phyloP scores from a whole-genome alignment of 2,888 invertebrate species.

The Pedicia rivosa region DNA sequence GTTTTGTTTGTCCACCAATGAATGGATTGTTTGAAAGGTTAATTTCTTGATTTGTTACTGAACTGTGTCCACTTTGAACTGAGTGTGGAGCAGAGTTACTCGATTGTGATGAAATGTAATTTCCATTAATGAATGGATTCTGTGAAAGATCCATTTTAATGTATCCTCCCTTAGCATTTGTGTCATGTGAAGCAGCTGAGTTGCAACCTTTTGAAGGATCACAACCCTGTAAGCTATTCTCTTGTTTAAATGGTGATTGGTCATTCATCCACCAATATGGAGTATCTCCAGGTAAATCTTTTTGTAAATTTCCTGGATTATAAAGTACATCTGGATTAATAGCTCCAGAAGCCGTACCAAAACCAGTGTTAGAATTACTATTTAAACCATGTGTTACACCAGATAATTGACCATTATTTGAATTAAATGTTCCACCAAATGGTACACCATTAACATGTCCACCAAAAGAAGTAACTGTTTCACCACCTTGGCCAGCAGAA shows the following conservation, averaged over 20 bases:
- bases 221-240: background rate
- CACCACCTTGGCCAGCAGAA: too few relatives aligned
- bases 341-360: background rate
- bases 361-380: too few relatives aligned
- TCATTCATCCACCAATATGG: background rate
- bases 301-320: background rate
- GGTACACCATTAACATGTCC: too few relatives aligned
- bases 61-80: background rate
- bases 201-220: background rate
- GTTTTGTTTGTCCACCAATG: background rate
- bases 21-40: background rate
- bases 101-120: background rate
- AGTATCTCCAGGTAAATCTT: background rate
- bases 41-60: background rate
- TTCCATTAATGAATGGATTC: background rate
- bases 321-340: background rate
- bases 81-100: background rate
- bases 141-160: background rate
- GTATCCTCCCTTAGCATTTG: background rate
- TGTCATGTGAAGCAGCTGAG: background rate
- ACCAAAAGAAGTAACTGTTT: too few relatives aligned
- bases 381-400: too few relatives aligned
- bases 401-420: too few relatives aligned
- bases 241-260: background rate
- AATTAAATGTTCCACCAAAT: too few relatives aligned